These are phyloP conservation scores for Neocrepidodera transversa DNA, from an alignment of 2,888 invertebrate genomes.

Conservation along the genomic window DNA sequence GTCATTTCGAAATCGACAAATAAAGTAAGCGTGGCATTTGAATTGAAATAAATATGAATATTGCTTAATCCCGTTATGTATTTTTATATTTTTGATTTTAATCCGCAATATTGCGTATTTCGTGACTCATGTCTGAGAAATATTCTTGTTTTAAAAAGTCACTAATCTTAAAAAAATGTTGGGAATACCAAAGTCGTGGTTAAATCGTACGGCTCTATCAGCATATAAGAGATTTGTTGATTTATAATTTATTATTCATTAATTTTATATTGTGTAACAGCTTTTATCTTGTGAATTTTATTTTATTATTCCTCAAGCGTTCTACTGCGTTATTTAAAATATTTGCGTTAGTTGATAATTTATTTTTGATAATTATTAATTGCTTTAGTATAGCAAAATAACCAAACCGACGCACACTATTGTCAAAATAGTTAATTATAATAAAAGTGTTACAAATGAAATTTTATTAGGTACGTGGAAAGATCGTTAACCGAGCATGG, in stretches of 20 bases:
- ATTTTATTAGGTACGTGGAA: no score
- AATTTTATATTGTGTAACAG: neutral
- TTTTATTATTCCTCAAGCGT: no score
- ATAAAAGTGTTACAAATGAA: no score
- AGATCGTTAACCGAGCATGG: no score
- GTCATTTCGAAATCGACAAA: no score
- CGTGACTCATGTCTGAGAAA: neutral
- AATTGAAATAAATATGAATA: no score
- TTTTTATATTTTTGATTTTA: no score
- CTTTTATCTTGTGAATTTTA: neutral
- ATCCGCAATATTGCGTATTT: neutral
- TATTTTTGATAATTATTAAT: neutral
- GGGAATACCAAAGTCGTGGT: neutral
- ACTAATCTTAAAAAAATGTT: slow-evolving; percentile 1
- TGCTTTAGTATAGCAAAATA: neutral
- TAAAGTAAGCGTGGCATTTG: no score
- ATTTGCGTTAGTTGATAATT: neutral
- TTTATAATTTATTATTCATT: neutral
- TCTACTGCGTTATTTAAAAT: neutral
- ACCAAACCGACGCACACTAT: no score
- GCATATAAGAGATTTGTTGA: neutral
- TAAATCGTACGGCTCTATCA: neutral
- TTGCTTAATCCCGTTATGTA: no score
- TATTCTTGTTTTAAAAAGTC: neutral
- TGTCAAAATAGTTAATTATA: no score